A percentile compares a stretch with the other conserved stretches of the same genome.
phyloP scores from a whole-genome alignment of 2,888 invertebrate genomes.

The Drosophila neoperkinsi region DNA sequence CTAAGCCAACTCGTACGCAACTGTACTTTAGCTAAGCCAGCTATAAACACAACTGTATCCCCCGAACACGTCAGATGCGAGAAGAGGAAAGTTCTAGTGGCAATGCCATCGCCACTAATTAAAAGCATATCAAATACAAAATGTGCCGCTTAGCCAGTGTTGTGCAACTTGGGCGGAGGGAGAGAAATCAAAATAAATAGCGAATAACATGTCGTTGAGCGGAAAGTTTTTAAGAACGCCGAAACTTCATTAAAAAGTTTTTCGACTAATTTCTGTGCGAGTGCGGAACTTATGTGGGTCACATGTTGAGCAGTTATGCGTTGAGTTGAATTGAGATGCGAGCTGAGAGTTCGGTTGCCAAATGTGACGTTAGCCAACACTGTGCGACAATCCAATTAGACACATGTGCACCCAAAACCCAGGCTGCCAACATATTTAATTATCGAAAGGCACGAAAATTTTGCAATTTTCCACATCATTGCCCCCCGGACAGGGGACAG shows the following conservation, averaged over 20 bases:
- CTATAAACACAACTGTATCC: conserved; percentile 42
- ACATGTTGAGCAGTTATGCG: conserved; percentile 21
- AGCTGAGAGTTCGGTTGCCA: conserved; percentile 22
- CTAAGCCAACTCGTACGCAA: conserved; percentile 58
- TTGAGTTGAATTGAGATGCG: background rate
- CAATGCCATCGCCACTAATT: conserved; percentile 69
- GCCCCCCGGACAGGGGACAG: conserved; percentile 6
- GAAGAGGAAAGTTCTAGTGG: conserved; percentile 58
- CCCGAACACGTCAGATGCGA: conserved; percentile 48
- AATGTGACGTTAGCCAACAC: conserved; percentile 67
- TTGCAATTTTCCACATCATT: conserved; percentile 75
- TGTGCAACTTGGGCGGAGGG: conserved; percentile 29
- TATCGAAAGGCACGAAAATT: conserved; percentile 71
- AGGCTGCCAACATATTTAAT: conserved; percentile 66
- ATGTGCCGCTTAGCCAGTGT: conserved; percentile 58
- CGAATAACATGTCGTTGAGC: conserved; percentile 65
- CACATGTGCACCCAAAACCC: conserved; percentile 56
- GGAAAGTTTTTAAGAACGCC: conserved; percentile 73
- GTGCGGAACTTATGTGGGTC: conserved; percentile 64
- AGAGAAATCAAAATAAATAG: conserved; percentile 74
- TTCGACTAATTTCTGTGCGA: conserved; percentile 25
- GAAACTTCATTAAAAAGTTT: conserved; percentile 79
- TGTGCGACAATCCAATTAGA: conserved; percentile 72
- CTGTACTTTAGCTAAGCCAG: conserved; percentile 43
- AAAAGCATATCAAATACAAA: conserved; percentile 75